Evolutionary conservation across 1,140 invertebrate species (phyloP), one percentile per base, ranked within the genome.

Genomic region (Polypedilum vanderplanki): DNA sequence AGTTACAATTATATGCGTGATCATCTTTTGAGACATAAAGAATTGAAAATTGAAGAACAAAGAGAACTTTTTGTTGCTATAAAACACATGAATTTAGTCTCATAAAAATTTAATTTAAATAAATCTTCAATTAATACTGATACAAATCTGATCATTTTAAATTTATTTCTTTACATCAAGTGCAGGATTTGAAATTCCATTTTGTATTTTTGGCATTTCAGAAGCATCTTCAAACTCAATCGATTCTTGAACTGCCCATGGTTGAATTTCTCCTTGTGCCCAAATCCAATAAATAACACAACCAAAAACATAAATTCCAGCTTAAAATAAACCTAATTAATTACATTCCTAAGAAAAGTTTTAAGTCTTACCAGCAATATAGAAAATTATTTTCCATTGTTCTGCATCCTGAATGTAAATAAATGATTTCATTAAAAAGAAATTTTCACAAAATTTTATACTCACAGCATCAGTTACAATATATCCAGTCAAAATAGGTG

Each of bases 381-480:
- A 93, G 82, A 96, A 96, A 9, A 96, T 90, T 20, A 88, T 85
- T 70, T 89, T 87, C 94, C 94, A 96, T 83, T 93, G 89, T 15
- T 86, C 85, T n/a, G 87, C 85, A 73, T 86, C 87, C 92, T 20
- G 5, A 65, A n/a, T n/a, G n/a, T n/a, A 33, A 12, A 22, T 40
- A 41, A 75, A n/a, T 24, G 40, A 20, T 7, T 20, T 70, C 10
- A 70, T 0, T 22, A 18, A 33, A 33, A 33, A 1, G 8, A 46
- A 57, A 57, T 8, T 57, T 4, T 57, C 12, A 2, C 2, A 8
- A 18, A 5, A 67, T 67, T 1, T 18, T 8, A 20, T 10, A 73
- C 76, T 81, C 83, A 91, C 90, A 82, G 89, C 87, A 77, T 91
- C 84, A 77, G 86, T 85, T 1, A 94, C 91, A 70, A 96, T 89